Evolutionary conservation across 2,797 vertebrate genomes (phyloP).

Genomic region (Sebastes nivosus): DNA sequence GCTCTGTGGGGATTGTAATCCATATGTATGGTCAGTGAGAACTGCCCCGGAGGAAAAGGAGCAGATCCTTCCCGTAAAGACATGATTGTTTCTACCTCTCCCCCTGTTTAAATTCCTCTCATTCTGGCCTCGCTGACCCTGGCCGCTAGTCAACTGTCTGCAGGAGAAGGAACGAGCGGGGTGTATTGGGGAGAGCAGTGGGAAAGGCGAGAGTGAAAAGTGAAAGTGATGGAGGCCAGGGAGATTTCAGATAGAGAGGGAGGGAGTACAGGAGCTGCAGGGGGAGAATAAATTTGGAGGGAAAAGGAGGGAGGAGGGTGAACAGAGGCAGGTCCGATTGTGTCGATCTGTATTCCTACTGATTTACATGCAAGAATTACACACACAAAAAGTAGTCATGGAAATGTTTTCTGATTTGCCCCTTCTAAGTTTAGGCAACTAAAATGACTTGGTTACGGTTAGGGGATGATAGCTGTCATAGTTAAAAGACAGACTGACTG

Average conservation of each 20-base stretch:
- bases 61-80: conserved; percentile 55
- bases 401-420: no score
- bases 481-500: no score
- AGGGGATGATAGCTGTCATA: no score
- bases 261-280: background rate
- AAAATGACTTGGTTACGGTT: no score
- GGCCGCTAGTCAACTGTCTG: conserved; percentile 38
- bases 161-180: background rate
- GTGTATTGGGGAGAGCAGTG: background rate
- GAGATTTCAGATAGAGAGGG: background rate
- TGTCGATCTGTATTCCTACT: no score
- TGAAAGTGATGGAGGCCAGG: conserved; percentile 19
- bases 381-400: no score
- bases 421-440: no score
- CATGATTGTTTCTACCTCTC: conserved; percentile 61
- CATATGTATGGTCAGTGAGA: conserved; percentile 59
- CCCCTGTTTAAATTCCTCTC: conserved; percentile 68
- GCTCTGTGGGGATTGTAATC: conserved; percentile 64
- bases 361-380: no score
- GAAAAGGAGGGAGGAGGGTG: conserved; percentile 1
- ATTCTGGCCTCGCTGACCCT: conserved; percentile 59
- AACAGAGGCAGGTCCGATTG: no score
- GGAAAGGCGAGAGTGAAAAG: background rate
- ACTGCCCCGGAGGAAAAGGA: conserved; percentile 42
- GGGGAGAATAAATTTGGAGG: conserved; percentile 8